Percentiles rank a stretch among this genome's conserved stretches.
Conservation (phyloP, 2,113 vertebrate species). For the Prionailurus bengalensis region DNA sequence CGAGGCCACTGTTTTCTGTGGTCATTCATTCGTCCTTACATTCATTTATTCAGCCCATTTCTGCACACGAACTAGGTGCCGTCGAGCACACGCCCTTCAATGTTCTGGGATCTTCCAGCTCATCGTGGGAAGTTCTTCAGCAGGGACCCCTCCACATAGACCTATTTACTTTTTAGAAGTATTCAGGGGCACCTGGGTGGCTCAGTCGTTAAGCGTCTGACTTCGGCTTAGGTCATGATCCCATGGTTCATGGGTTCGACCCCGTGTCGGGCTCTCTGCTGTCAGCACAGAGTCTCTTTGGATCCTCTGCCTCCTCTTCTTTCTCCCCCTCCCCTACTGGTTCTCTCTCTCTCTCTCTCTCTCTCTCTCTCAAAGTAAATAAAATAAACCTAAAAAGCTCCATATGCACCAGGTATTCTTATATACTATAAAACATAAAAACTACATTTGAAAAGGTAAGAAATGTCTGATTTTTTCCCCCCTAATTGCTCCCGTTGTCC, state of each 20-base stretch:
- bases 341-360: no score
- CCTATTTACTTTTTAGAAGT: not conserved
- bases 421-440: not conserved
- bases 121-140: not conserved
- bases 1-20: accelerated
- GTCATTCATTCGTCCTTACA: not conserved
- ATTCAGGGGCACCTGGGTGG: no score
- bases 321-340: no score
- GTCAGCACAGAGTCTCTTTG: no score
- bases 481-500: not conserved
- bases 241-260: no score
- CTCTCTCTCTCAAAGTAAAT: no score
- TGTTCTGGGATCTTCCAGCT: not conserved
- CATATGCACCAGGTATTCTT: accelerated
- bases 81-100: accelerated
- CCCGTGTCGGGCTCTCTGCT: no score
- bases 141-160: not conserved
- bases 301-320: no score
- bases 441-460: not conserved
- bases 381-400: not conserved
- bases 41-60: not conserved
- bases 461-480: not conserved
- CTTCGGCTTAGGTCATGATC: no score
- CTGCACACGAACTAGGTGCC: accelerated
- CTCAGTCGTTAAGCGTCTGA: no score